Evolutionary conservation across 2,797 vertebrate species (phyloP), one percentile per base, ranked within the genome.

Genomic region (Caiman crocodilus): DNA sequence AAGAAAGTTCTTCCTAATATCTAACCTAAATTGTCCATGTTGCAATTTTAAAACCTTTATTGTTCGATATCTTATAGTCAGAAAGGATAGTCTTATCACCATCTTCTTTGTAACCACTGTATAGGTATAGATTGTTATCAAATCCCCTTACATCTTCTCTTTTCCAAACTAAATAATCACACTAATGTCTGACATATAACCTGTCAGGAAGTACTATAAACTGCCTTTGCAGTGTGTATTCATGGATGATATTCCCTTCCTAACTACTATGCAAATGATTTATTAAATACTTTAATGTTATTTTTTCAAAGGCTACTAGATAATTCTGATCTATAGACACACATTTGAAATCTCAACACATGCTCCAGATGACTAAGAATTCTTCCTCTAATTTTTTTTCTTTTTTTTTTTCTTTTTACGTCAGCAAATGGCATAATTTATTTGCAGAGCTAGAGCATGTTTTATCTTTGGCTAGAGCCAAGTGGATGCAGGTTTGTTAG

Each of bases 341-440:
- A 76, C 79, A 13, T 1, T 65, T 79, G 82, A 79, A 93, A 90
- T 32, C 85, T 77, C 57, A 84, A 0, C 15, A 11, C 1, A 0
- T 57, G 59, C 35, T 95, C 69, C 1, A 0, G 79, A 61, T 95
- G 92, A 94, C 92, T 95, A 90, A 96, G 61, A 82, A 75, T 63
- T 77, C 69, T 89, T 96, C 65, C 67, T 88, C 80, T 89, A 73
- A 28, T 90, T 58, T 75, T 32, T 67, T 56, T 35, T 58, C 9
- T 21, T 60, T 20, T 1, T 1, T 0, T 4, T 82, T 95, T 93
- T 63, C 78, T 86, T 69, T 42, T 93, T 79, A 78, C 32, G 1
- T 94, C 80, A 94, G 74, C 30, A 16, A 14, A 8, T 65, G 65
- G 69, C 93, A 15, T 64, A 87, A 82, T 87, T 58, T 91, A 28